These are phyloP conservation scores for Vulpes vulpes DNA, from an alignment of 2,113 vertebrate genomes.

Conservation along the genomic window DNA sequence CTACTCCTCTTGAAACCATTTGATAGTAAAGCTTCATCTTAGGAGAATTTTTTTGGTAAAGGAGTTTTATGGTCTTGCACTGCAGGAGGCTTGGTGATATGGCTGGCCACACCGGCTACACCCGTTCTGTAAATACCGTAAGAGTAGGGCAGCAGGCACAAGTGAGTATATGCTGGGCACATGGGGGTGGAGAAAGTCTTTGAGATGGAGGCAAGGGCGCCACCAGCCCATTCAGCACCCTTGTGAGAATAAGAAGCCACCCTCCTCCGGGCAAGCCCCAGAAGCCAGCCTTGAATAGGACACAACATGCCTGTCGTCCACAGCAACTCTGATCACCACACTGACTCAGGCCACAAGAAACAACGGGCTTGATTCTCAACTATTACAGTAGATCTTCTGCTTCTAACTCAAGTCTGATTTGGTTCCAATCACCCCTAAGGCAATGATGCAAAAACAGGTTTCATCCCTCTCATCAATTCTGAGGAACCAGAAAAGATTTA, in stretches of 20 bases:
- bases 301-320: not conserved
- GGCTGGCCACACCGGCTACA: not conserved
- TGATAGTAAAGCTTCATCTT: not conserved
- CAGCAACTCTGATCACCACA: not conserved
- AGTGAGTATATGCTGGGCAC: accelerated
- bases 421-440: not conserved
- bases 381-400: not conserved
- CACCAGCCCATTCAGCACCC: not conserved
- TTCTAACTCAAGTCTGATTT: not conserved
- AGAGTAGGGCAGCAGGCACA: not conserved
- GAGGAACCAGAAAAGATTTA: not conserved
- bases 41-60: not conserved
- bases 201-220: not conserved
- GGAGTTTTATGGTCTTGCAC: not conserved
- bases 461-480: not conserved
- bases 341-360: not conserved
- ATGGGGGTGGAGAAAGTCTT: accelerated
- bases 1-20: not conserved
- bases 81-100: not conserved
- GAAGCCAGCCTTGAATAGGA: not conserved
- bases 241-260: not conserved
- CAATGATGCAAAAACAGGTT: not conserved
- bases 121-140: not conserved
- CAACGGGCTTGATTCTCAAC: not conserved
- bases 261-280: not conserved